These are phyloP conservation scores for Lepidothrix coronata DNA, from an alignment of 2,113 vertebrate genomes.

Conservation along the genomic window DNA sequence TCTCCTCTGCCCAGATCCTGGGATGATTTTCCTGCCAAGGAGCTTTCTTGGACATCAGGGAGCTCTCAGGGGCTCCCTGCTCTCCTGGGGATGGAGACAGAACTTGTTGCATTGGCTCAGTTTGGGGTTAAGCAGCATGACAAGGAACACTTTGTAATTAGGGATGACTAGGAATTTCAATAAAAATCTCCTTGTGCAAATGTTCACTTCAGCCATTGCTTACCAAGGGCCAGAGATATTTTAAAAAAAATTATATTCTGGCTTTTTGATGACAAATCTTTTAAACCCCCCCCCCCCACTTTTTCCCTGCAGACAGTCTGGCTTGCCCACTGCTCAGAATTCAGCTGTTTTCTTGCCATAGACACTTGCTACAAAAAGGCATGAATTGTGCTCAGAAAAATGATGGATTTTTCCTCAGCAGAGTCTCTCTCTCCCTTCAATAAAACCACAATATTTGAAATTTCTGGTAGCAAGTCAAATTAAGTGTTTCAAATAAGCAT, in stretches of 20 bases:
- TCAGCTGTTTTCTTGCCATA: constrained; percentile 20
- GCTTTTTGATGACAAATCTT: not conserved
- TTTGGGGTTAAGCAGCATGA: not conserved
- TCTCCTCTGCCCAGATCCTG: not conserved
- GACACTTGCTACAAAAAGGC: constrained; percentile 15
- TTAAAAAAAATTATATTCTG: not conserved
- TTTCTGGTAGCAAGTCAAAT: constrained; percentile 68
- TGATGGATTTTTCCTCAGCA: constrained; percentile 7
- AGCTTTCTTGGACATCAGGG: not conserved
- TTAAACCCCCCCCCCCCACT: not conserved
- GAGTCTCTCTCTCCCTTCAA: constrained; percentile 25
- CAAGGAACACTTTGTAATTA: not conserved
- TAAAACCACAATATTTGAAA: constrained; percentile 62
- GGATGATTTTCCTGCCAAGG: not conserved
- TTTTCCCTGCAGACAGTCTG: not conserved
- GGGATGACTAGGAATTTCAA: not conserved
- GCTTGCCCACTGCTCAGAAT: not conserved
- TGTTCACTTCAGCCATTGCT: not conserved
- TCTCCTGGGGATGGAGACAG: not conserved
- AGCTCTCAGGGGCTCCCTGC: not conserved
- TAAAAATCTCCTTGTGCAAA: not conserved
- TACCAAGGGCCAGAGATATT: not conserved
- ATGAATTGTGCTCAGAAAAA: constrained; percentile 31
- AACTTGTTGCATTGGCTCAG: not conserved
- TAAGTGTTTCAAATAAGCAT: constrained; percentile 78